Evolutionary conservation across 2,797 vertebrate genomes (phyloP).

Genomic region (Pipistrellus nathusii): DNA sequence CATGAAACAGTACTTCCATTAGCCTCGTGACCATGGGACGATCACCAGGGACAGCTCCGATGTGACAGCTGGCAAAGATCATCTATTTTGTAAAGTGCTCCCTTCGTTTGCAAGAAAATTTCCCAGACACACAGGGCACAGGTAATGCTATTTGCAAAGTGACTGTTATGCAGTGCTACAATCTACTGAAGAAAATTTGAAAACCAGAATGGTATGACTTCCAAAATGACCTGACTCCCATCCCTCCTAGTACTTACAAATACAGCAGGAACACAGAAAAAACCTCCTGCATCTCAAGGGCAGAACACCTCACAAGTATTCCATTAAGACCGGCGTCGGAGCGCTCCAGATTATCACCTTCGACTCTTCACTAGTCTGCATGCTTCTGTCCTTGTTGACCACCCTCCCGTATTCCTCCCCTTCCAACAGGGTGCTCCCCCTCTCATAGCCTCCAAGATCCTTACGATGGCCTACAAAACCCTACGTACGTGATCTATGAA

Average conservation of each 20-base stretch:
- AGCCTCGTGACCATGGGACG: constrained; percentile 52
- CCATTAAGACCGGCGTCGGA: not conserved
- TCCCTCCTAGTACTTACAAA: not conserved
- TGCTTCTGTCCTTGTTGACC: not conserved
- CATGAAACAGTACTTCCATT: not conserved
- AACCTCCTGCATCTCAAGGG: not conserved
- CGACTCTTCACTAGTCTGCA: not conserved
- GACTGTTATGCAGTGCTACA: not conserved
- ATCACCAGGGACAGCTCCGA: constrained; percentile 36
- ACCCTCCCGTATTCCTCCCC: not conserved
- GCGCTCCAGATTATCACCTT: rapidly evolving
- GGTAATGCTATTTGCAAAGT: constrained; percentile 15
- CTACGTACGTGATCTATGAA: not conserved
- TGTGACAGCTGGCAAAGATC: constrained; percentile 48
- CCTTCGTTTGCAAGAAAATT: constrained; percentile 58
- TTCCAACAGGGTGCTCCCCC: not conserved
- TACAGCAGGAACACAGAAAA: not conserved
- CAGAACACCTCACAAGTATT: not conserved
- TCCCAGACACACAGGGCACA: not conserved
- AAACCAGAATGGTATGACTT: not conserved
- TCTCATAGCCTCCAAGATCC: not conserved
- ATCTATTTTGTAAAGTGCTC: constrained; percentile 11
- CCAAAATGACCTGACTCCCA: not conserved
- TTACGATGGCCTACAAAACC: not conserved
- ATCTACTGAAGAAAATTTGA: not conserved